These are phyloP conservation scores for Dasyurus viverrinus DNA, from an alignment of 2,113 vertebrate genomes.

Conservation along the genomic window DNA sequence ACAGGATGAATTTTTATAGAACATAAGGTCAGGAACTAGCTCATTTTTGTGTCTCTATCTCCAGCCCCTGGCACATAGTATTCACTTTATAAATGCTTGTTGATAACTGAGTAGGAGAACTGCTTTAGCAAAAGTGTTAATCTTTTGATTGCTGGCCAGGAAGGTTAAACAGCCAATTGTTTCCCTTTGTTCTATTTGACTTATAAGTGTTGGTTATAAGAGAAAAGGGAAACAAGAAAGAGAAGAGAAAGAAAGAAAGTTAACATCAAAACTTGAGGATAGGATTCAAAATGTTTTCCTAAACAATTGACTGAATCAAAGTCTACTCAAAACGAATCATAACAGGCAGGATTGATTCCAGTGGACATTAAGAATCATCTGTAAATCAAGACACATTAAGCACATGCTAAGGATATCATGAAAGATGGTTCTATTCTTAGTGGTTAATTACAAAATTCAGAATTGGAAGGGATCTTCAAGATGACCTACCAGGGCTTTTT, in stretches of 20 bases:
- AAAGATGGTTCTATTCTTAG: background rate
- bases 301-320: background rate
- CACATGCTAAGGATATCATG: background rate
- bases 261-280: background rate
- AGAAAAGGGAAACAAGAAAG: conserved; percentile 1
- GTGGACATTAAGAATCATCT: background rate
- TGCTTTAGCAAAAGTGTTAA: background rate
- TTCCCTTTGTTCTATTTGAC: background rate
- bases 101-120: background rate
- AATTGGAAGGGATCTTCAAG: background rate
- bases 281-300: background rate
- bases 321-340: background rate
- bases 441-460: background rate
- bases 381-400: background rate
- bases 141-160: background rate
- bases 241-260: background rate
- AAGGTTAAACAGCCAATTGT: background rate
- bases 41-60: background rate
- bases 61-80: background rate
- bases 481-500: too few relatives aligned
- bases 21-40: background rate
- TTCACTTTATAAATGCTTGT: background rate
- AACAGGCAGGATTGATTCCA: background rate
- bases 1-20: background rate
- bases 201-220: background rate